phyloP scores from a whole-genome alignment of 92 coral and sea anemone genomes.

The Blastomussa wellsi region DNA sequence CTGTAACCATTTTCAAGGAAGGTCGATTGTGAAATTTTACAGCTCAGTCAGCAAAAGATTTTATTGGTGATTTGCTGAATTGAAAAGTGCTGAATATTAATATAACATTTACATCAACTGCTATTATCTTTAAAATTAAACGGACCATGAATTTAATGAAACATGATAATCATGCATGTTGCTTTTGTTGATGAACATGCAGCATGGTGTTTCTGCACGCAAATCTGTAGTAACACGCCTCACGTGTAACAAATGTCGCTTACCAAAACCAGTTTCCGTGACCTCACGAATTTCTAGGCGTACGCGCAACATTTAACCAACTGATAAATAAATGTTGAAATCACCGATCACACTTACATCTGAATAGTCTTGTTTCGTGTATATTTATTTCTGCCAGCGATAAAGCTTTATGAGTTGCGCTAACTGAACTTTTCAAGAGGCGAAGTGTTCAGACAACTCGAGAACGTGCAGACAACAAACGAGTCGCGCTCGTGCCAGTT shows the following conservation, averaged over 20 bases:
- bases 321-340: neutral
- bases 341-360: neutral
- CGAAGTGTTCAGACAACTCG: neutral
- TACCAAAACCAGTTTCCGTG: neutral
- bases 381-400: neutral
- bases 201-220: slow-evolving; percentile 1
- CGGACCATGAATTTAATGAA: too few species aligned
- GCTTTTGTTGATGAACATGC: neutral
- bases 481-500: neutral
- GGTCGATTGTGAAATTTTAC: neutral
- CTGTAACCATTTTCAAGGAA: neutral
- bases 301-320: neutral
- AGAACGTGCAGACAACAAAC: slow-evolving; percentile 7
- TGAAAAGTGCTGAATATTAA: neutral
- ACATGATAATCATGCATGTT: neutral
- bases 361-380: neutral
- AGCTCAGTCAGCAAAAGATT: neutral
- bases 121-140: too few species aligned
- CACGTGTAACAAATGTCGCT: neutral
- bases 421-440: neutral
- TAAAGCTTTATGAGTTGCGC: neutral
- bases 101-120: too few species aligned
- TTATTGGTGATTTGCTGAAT: neutral
- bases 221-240: neutral
- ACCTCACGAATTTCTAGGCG: neutral